Conservation (phyloP, 1,140 invertebrate genomes). For the Pantala flavescens region DNA sequence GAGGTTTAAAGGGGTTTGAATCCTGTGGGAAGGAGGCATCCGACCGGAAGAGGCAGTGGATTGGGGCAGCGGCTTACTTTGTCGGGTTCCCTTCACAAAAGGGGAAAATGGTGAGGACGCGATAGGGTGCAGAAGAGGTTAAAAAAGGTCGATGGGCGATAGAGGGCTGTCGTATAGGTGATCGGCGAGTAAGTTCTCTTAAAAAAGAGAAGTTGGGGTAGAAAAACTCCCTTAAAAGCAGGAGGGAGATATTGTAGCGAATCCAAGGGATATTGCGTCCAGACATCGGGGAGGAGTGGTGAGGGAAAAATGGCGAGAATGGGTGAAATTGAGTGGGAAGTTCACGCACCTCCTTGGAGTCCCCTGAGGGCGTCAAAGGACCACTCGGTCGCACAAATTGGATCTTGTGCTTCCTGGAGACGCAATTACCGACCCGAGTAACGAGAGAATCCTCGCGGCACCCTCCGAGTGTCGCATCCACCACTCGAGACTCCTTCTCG, state of each 20-base stretch:
- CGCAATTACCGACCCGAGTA: conserved; percentile 17
- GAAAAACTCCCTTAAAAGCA: no score
- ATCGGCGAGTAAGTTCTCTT: not conserved
- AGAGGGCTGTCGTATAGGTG: not conserved
- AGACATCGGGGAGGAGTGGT: not conserved
- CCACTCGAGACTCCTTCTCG: no score
- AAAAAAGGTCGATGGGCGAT: not conserved
- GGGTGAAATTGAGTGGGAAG: not conserved
- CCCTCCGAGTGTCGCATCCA: no score
- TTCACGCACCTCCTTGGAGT: not conserved
- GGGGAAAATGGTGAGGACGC: not conserved
- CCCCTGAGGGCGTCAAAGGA: conserved; percentile 15
- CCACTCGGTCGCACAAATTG: conserved; percentile 16
- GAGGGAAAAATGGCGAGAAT: not conserved
- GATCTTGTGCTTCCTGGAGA: conserved; percentile 21
- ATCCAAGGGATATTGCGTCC: no score
- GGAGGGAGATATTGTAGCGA: no score
- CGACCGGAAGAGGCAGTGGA: conserved; percentile 5
- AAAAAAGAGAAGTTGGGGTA: no score
- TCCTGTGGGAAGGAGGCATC: conserved; percentile 2
- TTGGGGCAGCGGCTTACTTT: conserved; percentile 7
- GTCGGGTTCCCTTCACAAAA: conserved; percentile 7
- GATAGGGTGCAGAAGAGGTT: not conserved
- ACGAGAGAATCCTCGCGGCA: conserved; percentile 8
- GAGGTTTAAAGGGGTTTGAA: not conserved